Evolutionary conservation across 2,888 invertebrate genomes (phyloP), one percentile per base, ranked within the genome.

Genomic region (Papilio gigon): DNA sequence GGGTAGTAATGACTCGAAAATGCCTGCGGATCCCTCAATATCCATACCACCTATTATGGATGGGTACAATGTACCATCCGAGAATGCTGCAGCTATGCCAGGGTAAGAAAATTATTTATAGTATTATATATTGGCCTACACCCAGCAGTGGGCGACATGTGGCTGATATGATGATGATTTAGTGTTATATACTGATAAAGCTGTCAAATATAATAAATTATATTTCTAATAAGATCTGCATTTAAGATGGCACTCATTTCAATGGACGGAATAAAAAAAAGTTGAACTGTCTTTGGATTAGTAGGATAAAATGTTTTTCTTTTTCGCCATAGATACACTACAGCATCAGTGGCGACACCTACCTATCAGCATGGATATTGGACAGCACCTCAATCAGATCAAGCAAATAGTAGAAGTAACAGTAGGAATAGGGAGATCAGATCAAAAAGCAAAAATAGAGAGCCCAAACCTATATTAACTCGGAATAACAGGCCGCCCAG

Each of bases 331-430:
- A 89, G 90, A 14, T 89, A 90, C 73, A 83, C 89, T 53, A 84
- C 87, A 1, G 85, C 83, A 1, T 71, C 84, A 4, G 79, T 78
- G 0, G 74, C 84, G 2, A 78, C 86, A 0, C 88, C 89, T 1
- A 88, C 90, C 22, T 90, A 89, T 79, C 91, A 91, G 73, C 90
- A 90, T 72, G 91, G 90, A 9, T 92, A 92, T 76, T 91, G 91
- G 91, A 92, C 91, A 0, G 90, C 89, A 0, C 80, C 88, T 0
- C 89, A 87, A 71, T 65, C 62, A 9, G 76, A 86, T 35, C 74
- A 76, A 17, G 74, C 78, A 4, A 71, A 73, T 27, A 71, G 76
- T 65, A 76, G 80, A 11, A 78, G 78, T 74, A 78, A 76, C 65
- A 86, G 80, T 68, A 76, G 84, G 22, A 82, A 77, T 67, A 77